phyloP scores from a whole-genome alignment of 2,113 vertebrate genomes.

The Hydrolagus affinis region DNA sequence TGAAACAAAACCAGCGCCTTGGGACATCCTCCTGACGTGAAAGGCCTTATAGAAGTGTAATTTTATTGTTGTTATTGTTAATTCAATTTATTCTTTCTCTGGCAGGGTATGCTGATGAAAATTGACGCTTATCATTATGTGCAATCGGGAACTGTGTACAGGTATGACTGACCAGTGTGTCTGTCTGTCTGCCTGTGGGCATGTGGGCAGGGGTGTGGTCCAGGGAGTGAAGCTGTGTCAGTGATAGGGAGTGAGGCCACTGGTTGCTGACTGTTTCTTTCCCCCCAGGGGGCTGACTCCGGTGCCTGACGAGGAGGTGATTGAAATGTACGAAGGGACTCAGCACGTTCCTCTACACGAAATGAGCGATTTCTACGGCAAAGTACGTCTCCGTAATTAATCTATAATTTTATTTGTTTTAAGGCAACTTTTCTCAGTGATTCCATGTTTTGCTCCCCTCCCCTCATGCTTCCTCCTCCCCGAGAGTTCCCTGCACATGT shows the following conservation, averaged over 20 bases:
- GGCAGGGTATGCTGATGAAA: constrained; percentile 70
- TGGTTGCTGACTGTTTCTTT: neutral
- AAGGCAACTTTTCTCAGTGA: neutral
- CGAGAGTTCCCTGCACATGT: neutral
- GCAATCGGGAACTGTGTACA: constrained; percentile 64
- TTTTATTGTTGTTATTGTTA: too few species aligned
- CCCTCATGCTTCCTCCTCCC: neutral
- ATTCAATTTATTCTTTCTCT: neutral
- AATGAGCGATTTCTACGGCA: constrained; percentile 73
- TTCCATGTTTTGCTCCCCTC: neutral
- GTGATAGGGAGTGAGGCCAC: too few species aligned
- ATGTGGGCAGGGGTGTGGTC: neutral
- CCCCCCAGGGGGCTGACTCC: constrained; percentile 59
- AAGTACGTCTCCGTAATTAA: constrained; percentile 46
- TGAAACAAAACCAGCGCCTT: too few species aligned
- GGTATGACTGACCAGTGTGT: constrained; percentile 43
- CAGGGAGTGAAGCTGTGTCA: neutral
- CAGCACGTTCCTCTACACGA: constrained; percentile 68
- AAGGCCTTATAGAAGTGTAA: too few species aligned
- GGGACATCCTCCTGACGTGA: too few species aligned
- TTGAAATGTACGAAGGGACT: constrained; percentile 61
- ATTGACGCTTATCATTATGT: constrained; percentile 71
- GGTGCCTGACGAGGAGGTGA: constrained; percentile 65
- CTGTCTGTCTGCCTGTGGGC: neutral
- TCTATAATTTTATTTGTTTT: neutral